phyloP scores from a whole-genome alignment of 2,888 invertebrate genomes.

The Eristalis pertinax region DNA sequence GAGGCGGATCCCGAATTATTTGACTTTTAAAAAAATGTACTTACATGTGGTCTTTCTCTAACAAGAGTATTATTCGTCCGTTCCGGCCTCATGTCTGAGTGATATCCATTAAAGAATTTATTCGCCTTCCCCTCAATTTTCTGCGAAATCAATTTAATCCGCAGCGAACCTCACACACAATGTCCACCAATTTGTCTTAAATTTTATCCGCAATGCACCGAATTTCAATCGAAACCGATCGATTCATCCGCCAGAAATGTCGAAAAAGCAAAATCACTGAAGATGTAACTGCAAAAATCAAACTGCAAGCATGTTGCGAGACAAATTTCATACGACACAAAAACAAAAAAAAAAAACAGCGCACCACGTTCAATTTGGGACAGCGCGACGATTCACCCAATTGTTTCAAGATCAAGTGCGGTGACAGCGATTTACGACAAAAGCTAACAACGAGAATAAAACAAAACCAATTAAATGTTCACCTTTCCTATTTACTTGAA shows the following conservation, averaged over 20 bases:
- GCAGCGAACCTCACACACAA: no score
- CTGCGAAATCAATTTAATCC: background rate
- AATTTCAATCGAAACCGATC: conserved; percentile 12
- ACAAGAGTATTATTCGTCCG: conserved; percentile 9
- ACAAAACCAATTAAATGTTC: conserved; percentile 11
- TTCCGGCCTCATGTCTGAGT: conserved; percentile 8
- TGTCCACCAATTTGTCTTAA: no score
- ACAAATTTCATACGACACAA: background rate
- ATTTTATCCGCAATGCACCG: background rate
- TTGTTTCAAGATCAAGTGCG: conserved; percentile 63
- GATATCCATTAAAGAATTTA: background rate
- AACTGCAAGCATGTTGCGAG: conserved; percentile 35
- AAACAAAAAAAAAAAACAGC: background rate
- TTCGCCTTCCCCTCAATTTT: background rate
- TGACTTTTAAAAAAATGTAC: background rate
- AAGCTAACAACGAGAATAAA: conserved; percentile 7
- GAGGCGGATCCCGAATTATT: background rate
- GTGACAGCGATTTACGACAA: conserved; percentile 3
- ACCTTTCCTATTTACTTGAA: conserved; percentile 32
- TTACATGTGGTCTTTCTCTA: conserved; percentile 29
- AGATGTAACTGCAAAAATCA: conserved; percentile 12
- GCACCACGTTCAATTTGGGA: conserved; percentile 31
- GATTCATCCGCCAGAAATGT: background rate
- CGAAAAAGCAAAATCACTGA: background rate
- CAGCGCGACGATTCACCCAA: conserved; percentile 41